Percentiles rank a stretch among this genome's conserved stretches.
Evolutionary conservation across 2,888 invertebrate genomes (phyloP).

Genomic region (Nemotelus pantherinus): DNA sequence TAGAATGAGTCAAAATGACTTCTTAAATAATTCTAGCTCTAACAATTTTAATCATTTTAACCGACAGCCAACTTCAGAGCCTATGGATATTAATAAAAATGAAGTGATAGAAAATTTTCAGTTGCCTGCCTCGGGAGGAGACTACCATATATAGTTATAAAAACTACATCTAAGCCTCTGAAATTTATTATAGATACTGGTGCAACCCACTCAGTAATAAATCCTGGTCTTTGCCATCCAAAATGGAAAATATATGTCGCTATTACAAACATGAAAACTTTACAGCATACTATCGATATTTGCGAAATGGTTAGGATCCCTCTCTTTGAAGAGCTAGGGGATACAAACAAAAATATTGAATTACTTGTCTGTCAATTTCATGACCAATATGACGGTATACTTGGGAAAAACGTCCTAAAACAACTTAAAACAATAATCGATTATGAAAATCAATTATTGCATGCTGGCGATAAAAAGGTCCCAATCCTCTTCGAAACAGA

Average conservation of each 20-base stretch:
- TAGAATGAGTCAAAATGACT: no score
- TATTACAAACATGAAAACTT: not conserved
- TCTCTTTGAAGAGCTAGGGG: conserved; percentile 38
- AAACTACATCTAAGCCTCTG: not conserved
- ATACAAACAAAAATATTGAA: conserved; percentile 5
- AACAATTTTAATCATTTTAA: not conserved
- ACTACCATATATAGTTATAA: conserved; percentile 6
- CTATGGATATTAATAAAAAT: not conserved
- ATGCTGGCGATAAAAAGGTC: not conserved
- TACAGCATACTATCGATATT: conserved; percentile 6
- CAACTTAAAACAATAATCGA: conserved; percentile 27
- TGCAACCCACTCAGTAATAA: conserved; percentile 37
- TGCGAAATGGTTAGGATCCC: conserved; percentile 23
- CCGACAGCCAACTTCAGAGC: conserved; percentile 2
- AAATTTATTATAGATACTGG: conserved; percentile 37
- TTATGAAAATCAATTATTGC: conserved; percentile 9
- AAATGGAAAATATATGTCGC: not conserved
- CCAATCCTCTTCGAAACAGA: conserved; percentile 10
- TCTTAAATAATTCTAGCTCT: no score
- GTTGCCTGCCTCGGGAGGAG: not conserved
- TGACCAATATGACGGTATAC: conserved; percentile 14
- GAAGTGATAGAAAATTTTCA: conserved; percentile 14
- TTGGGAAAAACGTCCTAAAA: conserved; percentile 34
- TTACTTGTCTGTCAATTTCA: conserved; percentile 20
- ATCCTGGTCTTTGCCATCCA: conserved; percentile 36